phyloP scores from a whole-genome alignment of 2,797 vertebrate species.

The Erpetoichthys calabaricus region DNA sequence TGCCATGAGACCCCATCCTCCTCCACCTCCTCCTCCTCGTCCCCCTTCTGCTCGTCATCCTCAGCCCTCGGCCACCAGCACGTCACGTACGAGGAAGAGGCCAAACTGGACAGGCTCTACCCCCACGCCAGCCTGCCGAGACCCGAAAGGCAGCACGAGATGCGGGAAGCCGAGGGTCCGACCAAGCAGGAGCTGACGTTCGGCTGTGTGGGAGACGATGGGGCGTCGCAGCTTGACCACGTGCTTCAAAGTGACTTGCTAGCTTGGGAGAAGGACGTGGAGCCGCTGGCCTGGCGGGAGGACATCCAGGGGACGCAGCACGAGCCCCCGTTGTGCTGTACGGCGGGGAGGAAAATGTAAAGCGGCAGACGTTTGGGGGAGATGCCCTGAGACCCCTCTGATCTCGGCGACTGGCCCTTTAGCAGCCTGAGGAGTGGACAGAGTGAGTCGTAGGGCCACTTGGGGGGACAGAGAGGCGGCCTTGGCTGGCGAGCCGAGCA shows the following conservation, averaged over 20 bases:
- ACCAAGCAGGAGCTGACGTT: conserved; percentile 7
- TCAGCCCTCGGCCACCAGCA: conserved; percentile 35
- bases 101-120: conserved; percentile 25
- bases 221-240: background rate
- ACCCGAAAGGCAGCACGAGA: conserved; percentile 2
- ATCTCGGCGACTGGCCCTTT: too few species aligned
- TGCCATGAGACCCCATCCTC: conserved; percentile 46
- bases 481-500: too few species aligned
- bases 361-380: conserved; percentile 1
- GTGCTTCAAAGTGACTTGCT: too few species aligned
- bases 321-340: conserved; percentile 59
- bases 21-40: conserved; percentile 29
- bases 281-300: conserved; percentile 26
- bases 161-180: conserved; percentile 9
- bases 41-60: conserved; percentile 45
- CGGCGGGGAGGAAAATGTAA: conserved; percentile 64
- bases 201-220: conserved; percentile 4
- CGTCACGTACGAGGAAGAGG: conserved; percentile 44
- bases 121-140: conserved; percentile 20
- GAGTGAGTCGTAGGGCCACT: too few species aligned
- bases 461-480: too few species aligned
- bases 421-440: too few species aligned
- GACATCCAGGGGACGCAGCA: conserved; percentile 50
- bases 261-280: conserved; percentile 31
- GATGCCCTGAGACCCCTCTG: background rate